phyloP scores from a whole-genome alignment of 2,888 invertebrate genomes.

The Stenotaenia linearis region DNA sequence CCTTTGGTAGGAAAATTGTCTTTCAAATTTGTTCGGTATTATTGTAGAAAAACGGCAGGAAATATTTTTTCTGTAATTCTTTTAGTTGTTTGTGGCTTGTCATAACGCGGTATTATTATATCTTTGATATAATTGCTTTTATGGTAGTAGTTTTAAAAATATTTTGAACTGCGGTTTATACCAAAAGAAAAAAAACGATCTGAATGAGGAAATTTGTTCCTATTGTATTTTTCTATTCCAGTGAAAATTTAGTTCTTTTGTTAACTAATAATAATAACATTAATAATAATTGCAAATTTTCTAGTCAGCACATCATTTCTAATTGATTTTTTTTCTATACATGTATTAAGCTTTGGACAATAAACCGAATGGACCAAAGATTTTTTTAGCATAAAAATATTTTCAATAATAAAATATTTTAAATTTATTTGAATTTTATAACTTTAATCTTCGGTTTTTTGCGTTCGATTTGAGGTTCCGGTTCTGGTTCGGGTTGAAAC shows the following conservation, averaged over 20 bases:
- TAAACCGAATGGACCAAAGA: conserved; percentile 10
- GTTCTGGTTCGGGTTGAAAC: not conserved
- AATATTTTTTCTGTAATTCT: not conserved
- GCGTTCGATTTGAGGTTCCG: not conserved
- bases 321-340: not conserved
- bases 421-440: not conserved
- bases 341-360: not conserved
- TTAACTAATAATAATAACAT: not conserved
- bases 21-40: no score
- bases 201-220: conserved; percentile 8
- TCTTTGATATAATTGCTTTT: conserved; percentile 22
- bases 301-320: not conserved
- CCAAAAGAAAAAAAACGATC: not conserved
- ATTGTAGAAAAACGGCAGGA: no score
- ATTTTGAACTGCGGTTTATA: not conserved
- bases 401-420: no score
- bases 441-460: not conserved
- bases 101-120: not conserved
- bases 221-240: conserved; percentile 16
- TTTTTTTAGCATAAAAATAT: not conserved
- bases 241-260: not conserved
- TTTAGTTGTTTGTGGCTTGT: not conserved
- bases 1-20: no score
- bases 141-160: not conserved
- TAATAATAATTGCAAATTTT: conserved; percentile 4